A percentile compares a stretch with the other conserved stretches of the same genome.
Conservation (phyloP, 35 echinoderm and acorn worm genomes). For the Apostichopus parvimensis region DNA sequence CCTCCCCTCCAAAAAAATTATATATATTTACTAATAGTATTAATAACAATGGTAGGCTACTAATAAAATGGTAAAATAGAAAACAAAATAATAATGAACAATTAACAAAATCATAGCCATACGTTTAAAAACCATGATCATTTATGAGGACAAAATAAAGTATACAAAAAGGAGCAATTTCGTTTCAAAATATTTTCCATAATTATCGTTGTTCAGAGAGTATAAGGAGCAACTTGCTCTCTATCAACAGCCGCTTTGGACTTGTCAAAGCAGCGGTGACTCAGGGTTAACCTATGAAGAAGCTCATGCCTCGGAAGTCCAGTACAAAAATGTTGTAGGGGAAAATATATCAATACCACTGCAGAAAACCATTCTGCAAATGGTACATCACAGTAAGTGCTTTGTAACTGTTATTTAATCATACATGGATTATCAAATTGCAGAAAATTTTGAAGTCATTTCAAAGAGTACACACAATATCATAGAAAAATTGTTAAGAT, state of each 20-base stretch:
- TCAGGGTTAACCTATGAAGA: slow-evolving; percentile 81
- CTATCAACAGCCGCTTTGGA: slow-evolving; percentile 85
- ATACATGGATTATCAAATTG: no score
- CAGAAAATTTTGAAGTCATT: no score
- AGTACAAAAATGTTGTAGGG: slow-evolving; percentile 45
- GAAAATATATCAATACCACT: slow-evolving; percentile 67
- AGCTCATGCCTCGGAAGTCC: slow-evolving; percentile 73
- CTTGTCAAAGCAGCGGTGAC: slow-evolving; percentile 84
- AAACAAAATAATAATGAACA: not conserved
- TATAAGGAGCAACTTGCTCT: slow-evolving; percentile 77
- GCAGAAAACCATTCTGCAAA: slow-evolving; percentile 75
- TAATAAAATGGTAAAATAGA: no score
- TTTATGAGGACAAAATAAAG: no score
- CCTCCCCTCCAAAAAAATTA: no score
- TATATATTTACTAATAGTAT: no score
- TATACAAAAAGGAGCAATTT: no score
- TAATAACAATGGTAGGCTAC: no score
- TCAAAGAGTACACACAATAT: no score
- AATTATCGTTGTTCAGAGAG: slow-evolving; percentile 51
- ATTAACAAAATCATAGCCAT: no score
- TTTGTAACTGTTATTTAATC: not conserved
- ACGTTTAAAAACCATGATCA: no score
- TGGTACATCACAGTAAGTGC: slow-evolving; percentile 95
- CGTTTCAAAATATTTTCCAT: not conserved
- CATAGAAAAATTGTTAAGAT: not conserved